A percentile compares a stretch with the other conserved stretches of the same genome.
These are phyloP conservation scores for Etheostoma spectabile DNA, from an alignment of 2,113 vertebrate species.

Conservation along the genomic window DNA sequence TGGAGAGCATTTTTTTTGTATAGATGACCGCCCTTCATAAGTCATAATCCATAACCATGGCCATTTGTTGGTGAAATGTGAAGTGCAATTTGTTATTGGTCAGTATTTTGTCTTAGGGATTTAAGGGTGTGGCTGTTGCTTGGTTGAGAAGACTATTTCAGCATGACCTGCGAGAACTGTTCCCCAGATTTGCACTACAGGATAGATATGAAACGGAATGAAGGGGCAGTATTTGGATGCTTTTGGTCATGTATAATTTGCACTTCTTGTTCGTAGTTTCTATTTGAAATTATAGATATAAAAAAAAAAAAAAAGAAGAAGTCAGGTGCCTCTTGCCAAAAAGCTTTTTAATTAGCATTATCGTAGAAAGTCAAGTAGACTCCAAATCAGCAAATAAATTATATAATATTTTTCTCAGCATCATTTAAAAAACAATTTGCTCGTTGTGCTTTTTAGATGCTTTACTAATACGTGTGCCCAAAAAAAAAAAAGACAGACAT, in stretches of 20 bases:
- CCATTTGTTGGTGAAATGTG: slow-evolving; percentile 76
- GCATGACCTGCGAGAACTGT: slow-evolving; percentile 56
- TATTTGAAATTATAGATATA: slow-evolving; percentile 35
- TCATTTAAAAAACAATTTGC: slow-evolving; percentile 25
- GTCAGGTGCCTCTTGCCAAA: slow-evolving; percentile 68
- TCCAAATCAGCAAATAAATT: slow-evolving; percentile 47
- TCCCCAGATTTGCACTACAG: slow-evolving; percentile 79
- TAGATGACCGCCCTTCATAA: slow-evolving; percentile 34
- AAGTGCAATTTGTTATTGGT: slow-evolving; percentile 79
- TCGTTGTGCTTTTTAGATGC: slow-evolving; percentile 50
- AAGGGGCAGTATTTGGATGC: slow-evolving; percentile 52
- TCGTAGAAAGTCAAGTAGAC: slow-evolving; percentile 43
- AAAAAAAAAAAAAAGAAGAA: slow-evolving; percentile 8
- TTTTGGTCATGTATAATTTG: slow-evolving; percentile 70
- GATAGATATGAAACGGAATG: slow-evolving; percentile 33
- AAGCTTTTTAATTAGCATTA: slow-evolving; percentile 62
- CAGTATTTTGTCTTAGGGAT: slow-evolving; percentile 66
- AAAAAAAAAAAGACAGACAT: slow-evolving; percentile 70
- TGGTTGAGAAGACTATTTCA: slow-evolving; percentile 51
- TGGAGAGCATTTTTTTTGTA: slow-evolving; percentile 37
- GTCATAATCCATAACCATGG: slow-evolving; percentile 54
- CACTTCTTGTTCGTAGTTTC: slow-evolving; percentile 60
- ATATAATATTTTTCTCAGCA: slow-evolving; percentile 37
- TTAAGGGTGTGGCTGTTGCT: slow-evolving; percentile 57
- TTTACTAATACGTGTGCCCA: slow-evolving; percentile 58